Evolutionary conservation across 2,888 invertebrate genomes (phyloP), one percentile per base, ranked within the genome.

Genomic region (Tethea ocularis): DNA sequence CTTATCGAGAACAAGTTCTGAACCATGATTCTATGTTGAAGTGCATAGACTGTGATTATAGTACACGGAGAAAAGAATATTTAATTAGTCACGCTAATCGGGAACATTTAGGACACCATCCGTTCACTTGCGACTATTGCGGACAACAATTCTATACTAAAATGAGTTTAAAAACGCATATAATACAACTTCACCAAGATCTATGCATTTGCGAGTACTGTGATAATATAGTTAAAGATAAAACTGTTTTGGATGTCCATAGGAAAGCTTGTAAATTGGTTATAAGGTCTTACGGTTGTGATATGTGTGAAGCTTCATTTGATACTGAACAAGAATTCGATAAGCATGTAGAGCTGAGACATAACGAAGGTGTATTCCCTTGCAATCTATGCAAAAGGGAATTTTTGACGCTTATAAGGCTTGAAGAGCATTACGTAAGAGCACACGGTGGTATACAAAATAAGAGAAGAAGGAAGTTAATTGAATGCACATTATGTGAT

Each of bases 61-160:
- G 75, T 0, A 84, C 83, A 17, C 74, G 77, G 11, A 74, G 82
- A 22, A 86, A 84, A 51, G 82, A 83, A 54, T 77, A 82, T 51
- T 63, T 87, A 6, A 77, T 87, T 0, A 72, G 76, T 0, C 87
- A 87, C 61, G 80, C 75, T 0, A 87, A 87, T 52, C 68, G 85
- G 20, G 84, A 83, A 58, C 87, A 87, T 71, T 77, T 87, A 51
- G 75, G 85, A 17, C 77, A 84, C 58, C 83, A 83, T 58, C 86
- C 87, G 0, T 86, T 82, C 56, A 78, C 79, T 2, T 87, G 87
- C 58, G 73, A 74, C 0, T 74, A 79, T 52, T 87, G 87, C 33
- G 75, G 72, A 0, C 81, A 81, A 51, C 83, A 83, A 41, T 87
- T 86, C 60, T 86, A 84, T 57, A 84, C 86, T 0, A 83, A 84